Evolutionary conservation across 2,888 invertebrate species (phyloP).

Genomic region (Falcaria lacertinaria): DNA sequence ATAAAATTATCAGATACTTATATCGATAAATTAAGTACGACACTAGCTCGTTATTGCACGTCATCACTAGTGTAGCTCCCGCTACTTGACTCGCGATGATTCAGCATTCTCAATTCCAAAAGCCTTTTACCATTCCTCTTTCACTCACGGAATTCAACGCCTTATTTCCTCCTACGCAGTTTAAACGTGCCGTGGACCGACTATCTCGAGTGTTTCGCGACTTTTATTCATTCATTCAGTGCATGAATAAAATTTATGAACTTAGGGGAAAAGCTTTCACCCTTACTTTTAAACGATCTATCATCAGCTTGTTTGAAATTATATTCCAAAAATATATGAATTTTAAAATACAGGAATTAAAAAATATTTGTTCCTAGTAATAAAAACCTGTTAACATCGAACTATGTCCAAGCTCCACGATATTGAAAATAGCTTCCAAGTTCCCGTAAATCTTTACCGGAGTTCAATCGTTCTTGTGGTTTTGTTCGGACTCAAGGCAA

Average conservation of each 20-base stretch:
- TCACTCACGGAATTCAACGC: conserved; percentile 61
- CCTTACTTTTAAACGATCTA: too few relatives aligned
- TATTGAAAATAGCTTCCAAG: not conserved
- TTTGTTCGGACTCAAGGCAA: conserved; percentile 32
- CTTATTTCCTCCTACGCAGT: conserved; percentile 55
- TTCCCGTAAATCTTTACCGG: not conserved
- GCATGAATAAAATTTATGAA: not conserved
- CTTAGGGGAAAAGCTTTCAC: not conserved
- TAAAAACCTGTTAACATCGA: conserved; percentile 4
- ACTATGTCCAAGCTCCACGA: not conserved
- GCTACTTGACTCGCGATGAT: conserved; percentile 65
- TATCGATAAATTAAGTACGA: conserved; percentile 17
- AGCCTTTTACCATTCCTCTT: conserved; percentile 72
- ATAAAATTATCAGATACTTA: too few relatives aligned
- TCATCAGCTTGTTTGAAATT: too few relatives aligned
- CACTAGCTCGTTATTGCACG: conserved; percentile 67
- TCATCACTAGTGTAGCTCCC: conserved; percentile 56
- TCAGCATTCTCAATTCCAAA: conserved; percentile 74
- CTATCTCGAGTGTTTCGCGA: conserved; percentile 19
- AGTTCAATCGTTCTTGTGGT: conserved; percentile 20
- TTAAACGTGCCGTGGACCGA: conserved; percentile 37
- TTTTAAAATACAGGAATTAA: conserved; percentile 4
- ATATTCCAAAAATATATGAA: too few relatives aligned
- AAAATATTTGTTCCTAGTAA: too few relatives aligned
- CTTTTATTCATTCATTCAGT: conserved; percentile 13